phyloP scores from a whole-genome alignment of 2,888 invertebrate species.

The Tenthredo scrophulariae region DNA sequence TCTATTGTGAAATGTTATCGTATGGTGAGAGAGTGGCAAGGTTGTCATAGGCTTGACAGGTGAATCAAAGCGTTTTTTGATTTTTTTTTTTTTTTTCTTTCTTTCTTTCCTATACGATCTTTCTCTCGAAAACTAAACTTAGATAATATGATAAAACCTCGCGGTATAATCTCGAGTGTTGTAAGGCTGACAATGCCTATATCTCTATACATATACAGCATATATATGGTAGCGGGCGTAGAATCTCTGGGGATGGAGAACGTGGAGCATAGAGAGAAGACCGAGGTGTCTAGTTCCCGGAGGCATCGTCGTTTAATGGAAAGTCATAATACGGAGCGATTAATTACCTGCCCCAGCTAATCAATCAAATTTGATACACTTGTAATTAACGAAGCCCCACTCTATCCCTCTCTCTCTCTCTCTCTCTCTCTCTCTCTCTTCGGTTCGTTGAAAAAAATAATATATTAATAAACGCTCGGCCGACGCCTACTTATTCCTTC shows the following conservation, averaged over 20 bases:
- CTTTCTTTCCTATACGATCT: background rate
- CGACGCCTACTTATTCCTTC: constrained; percentile 15
- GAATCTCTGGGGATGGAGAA: background rate
- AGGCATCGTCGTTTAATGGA: constrained; percentile 52
- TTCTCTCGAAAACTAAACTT: background rate
- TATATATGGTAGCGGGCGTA: background rate
- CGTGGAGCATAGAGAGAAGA: background rate
- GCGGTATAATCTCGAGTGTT: constrained; percentile 13
- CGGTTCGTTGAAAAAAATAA: constrained; percentile 42
- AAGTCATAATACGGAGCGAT: constrained; percentile 54
- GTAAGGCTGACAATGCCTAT: constrained; percentile 19
- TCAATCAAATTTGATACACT: constrained; percentile 54
- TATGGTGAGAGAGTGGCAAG: constrained; percentile 1
- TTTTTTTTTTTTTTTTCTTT: background rate
- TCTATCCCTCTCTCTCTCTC: constrained; percentile 22
- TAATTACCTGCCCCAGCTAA: constrained; percentile 49
- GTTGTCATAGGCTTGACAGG: constrained; percentile 25
- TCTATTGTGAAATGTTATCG: constrained; percentile 28
- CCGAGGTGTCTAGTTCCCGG: constrained; percentile 33
- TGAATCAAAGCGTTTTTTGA: constrained; percentile 18
- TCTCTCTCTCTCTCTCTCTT: constrained; percentile 49
- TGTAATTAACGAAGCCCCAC: constrained; percentile 46
- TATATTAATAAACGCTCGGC: constrained; percentile 40
- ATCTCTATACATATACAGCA: background rate
- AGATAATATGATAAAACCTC: background rate